phyloP scores from a whole-genome alignment of 2,113 vertebrate species.

The Fregetta grallaria region DNA sequence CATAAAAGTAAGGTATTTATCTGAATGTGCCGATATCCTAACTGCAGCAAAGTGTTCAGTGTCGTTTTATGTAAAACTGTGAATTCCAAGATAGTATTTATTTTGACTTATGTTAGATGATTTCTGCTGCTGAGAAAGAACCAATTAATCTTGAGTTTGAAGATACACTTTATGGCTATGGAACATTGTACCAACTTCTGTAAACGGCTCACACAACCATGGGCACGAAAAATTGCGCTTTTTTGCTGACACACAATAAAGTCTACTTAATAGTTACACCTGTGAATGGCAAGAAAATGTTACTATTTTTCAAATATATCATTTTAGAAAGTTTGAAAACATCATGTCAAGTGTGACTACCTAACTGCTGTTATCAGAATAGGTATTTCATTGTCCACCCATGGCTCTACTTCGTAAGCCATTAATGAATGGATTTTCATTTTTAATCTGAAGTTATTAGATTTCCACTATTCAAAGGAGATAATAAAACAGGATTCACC shows the following conservation, averaged over 20 bases:
- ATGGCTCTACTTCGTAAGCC: not conserved
- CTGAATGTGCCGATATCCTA: not conserved
- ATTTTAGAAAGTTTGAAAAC: not conserved
- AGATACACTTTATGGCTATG: not conserved
- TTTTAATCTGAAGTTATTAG: not conserved
- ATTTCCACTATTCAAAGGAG: not conserved
- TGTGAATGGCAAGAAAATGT: not conserved
- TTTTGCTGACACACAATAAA: not conserved
- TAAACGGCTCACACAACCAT: not conserved
- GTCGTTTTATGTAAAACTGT: not conserved
- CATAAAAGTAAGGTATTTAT: not conserved
- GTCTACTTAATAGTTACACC: not conserved
- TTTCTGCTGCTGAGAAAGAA: slow-evolving; percentile 17
- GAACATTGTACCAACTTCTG: not conserved
- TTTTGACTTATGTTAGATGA: not conserved
- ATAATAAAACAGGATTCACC: not conserved
- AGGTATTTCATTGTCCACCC: not conserved
- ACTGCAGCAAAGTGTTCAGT: not conserved
- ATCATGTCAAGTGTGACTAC: fast-evolving
- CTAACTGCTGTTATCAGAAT: not conserved
- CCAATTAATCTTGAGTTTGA: not conserved
- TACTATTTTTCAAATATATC: fast-evolving
- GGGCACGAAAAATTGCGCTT: fast-evolving
- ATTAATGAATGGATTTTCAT: not conserved
- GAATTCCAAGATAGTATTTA: not conserved